A percentile compares a stretch with the other conserved stretches of the same genome.
Conservation (phyloP, 2,797 vertebrate genomes). For the Falco columbarius region DNA sequence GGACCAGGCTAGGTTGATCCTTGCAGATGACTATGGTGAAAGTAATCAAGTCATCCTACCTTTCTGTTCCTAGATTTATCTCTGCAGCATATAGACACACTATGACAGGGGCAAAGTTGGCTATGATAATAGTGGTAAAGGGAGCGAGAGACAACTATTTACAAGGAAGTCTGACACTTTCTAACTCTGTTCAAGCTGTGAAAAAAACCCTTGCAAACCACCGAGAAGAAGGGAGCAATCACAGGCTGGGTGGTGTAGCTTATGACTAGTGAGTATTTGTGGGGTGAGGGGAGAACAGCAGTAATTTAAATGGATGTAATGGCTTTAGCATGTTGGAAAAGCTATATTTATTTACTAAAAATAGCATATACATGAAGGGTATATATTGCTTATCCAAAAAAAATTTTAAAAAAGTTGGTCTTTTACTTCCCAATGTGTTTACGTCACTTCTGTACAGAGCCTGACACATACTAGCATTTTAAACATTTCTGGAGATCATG, state of each 20-base stretch:
- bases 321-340: not conserved
- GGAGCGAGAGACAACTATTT: not conserved
- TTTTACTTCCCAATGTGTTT: not conserved
- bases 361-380: not conserved
- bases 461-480: not conserved
- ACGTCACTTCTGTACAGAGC: not conserved
- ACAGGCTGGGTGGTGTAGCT: not conserved
- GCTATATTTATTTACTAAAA: not conserved
- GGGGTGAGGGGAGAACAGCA: not conserved
- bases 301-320: not conserved
- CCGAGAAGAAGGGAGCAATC: not conserved
- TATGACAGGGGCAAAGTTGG: not conserved
- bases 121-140: not conserved
- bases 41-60: not conserved
- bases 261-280: not conserved
- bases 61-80: not conserved
- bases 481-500: not conserved
- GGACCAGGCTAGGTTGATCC: not conserved
- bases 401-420: not conserved
- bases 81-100: not conserved
- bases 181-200: not conserved
- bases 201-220: not conserved
- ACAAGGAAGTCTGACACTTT: not conserved
- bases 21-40: not conserved
- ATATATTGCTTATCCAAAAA: not conserved